Evolutionary conservation across 2,113 vertebrate genomes (phyloP).

Genomic region (Phycodurus eques): DNA sequence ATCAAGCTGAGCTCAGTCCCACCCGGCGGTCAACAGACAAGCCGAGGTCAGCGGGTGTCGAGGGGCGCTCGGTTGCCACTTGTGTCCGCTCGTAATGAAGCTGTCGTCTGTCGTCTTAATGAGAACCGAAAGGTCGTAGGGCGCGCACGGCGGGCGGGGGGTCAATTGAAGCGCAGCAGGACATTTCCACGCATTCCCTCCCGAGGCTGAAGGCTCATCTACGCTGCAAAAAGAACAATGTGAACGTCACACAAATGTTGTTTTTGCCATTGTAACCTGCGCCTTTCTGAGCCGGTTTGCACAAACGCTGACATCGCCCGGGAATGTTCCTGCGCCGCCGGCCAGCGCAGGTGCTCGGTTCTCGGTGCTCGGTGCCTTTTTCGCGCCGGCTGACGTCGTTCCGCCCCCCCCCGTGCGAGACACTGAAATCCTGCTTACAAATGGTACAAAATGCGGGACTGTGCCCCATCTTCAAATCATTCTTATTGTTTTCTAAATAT

Average conservation of each 20-base stretch:
- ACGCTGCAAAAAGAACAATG: not conserved
- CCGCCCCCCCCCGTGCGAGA: too few species aligned
- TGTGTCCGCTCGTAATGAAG: slow-evolving; percentile 14
- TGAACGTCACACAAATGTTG: not conserved
- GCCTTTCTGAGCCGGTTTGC: too few species aligned
- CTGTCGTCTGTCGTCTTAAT: slow-evolving; percentile 14
- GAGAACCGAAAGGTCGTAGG: slow-evolving; percentile 18
- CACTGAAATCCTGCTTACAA: too few species aligned
- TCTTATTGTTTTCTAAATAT: too few species aligned
- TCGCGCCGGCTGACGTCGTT: too few species aligned
- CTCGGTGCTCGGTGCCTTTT: too few species aligned
- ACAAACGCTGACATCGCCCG: too few species aligned
- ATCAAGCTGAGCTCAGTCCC: not conserved
- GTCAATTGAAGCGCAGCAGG: not conserved
- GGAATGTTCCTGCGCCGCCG: too few species aligned
- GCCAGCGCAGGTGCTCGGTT: too few species aligned
- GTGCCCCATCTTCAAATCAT: too few species aligned
- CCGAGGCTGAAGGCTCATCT: not conserved
- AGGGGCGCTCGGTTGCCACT: slow-evolving; percentile 4
- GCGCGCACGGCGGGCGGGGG: not conserved
- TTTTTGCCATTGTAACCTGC: too few species aligned
- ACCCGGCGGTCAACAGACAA: slow-evolving; percentile 9
- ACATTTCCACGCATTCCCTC: not conserved
- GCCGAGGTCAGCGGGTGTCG: not conserved
- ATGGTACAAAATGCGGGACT: too few species aligned